Percentiles rank a stretch among this genome's conserved stretches.
These are phyloP conservation scores for Podarcis cretensis DNA, from an alignment of 2,113 vertebrate species.

Conservation along the genomic window DNA sequence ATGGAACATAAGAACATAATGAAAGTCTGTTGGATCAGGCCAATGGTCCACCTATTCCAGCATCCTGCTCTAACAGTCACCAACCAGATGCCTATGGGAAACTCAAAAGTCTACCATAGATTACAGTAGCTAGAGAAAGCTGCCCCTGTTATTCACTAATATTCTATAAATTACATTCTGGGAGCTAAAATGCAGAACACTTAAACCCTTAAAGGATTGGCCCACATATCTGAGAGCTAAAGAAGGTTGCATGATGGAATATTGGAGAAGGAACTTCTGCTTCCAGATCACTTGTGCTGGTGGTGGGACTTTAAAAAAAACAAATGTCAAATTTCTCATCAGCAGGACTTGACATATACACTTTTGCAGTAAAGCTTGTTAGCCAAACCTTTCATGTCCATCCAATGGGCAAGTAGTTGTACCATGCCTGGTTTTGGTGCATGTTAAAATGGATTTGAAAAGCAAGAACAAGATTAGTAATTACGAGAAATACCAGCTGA, in stretches of 20 bases:
- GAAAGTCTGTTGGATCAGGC: too few species aligned
- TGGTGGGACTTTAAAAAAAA: background rate
- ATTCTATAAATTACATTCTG: background rate
- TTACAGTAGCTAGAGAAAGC: background rate
- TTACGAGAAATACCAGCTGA: background rate
- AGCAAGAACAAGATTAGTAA: background rate
- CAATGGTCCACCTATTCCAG: too few species aligned
- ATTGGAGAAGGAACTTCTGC: background rate
- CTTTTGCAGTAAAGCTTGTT: background rate
- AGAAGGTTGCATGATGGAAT: background rate
- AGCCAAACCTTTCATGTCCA: background rate
- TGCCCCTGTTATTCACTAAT: background rate
- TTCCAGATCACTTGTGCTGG: background rate
- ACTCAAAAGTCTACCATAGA: background rate
- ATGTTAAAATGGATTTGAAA: background rate
- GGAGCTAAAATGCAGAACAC: background rate
- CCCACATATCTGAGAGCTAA: background rate
- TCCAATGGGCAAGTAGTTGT: background rate
- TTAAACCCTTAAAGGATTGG: background rate
- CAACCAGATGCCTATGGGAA: too few species aligned
- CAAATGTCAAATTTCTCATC: slow-evolving; percentile 13
- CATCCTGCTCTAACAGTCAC: too few species aligned
- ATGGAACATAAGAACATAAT: background rate
- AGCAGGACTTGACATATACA: background rate
- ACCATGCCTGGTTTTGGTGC: background rate